Base-by-base conservation (phyloP, 2,888 invertebrate species). In the Hecatera dysodea region DNA sequence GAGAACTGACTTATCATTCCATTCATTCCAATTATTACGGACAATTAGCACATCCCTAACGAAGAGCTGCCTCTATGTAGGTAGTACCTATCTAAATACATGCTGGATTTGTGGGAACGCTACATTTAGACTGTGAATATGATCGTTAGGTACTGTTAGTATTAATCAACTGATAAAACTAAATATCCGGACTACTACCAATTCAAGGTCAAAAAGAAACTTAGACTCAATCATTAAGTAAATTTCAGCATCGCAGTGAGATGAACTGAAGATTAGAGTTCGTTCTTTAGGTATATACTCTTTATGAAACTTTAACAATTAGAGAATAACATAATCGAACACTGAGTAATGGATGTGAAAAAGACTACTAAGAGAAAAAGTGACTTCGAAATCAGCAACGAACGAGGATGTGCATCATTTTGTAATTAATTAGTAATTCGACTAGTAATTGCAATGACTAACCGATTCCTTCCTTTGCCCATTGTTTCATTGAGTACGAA, bases 1-100 rank as follows among this genome's bases (percentile, higher is more conserved):
- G n/a, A 46, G 15, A 46, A 46, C 24, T 59, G n/a, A 12, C 17
- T 42, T n/a, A 48, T 8, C 39, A 15, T 39, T 39, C 15, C 3
- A 39, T 39, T 39, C 39, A 19, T 48, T 24, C 65, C 48, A 66
- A 27, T 74, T 74, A 75, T 42, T 29, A 36, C 11, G 60, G 17
- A 39, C 46, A 53, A 39, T 67, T 52, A 57, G 57, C 29, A 12
- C 2, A 24, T 33, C n/a, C 24, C 57, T 59, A 44, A 75, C 29
- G 67, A 59, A 64, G 33, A 15, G n/a, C 44, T 29, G 2, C 11
- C 24, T 44, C n/a, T 11, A 42, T 42, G 39, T 39, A 36, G 8
- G 9, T 36, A 39, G 9, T 36, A 39, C 39, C 5, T 29, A 53
- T 1, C 19, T 15, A n/a, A n/a, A n/a, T n/a, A 36, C 15, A 29